Percentiles rank a stretch among this genome's conserved stretches.
These are phyloP conservation scores for Baryphthengus martii DNA, from an alignment of 2,113 vertebrate genomes.

Conservation along the genomic window DNA sequence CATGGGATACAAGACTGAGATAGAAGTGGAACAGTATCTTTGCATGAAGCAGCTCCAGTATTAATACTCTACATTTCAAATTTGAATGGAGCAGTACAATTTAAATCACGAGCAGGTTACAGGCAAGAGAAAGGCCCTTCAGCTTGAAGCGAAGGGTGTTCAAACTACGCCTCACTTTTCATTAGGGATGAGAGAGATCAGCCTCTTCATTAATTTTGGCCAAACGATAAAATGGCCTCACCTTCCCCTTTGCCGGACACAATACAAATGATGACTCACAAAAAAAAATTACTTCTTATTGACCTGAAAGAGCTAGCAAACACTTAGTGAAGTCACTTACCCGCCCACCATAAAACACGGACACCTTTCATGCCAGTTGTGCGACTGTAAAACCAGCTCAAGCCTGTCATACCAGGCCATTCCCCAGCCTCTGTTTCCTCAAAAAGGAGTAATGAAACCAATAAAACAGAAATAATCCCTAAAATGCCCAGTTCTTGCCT, in stretches of 20 bases:
- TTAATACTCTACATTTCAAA: background rate
- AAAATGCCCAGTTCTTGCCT: background rate
- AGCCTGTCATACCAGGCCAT: slow-evolving; percentile 32
- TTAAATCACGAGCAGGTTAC: background rate
- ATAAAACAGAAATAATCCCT: slow-evolving; percentile 69
- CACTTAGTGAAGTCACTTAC: slow-evolving; percentile 57
- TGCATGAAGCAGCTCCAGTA: background rate
- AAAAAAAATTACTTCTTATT: slow-evolving; percentile 46
- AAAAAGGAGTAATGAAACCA: slow-evolving; percentile 62
- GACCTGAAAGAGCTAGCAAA: slow-evolving; percentile 60
- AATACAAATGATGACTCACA: slow-evolving; percentile 52
- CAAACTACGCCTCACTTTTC: background rate
- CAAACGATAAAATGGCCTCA: slow-evolving; percentile 51
- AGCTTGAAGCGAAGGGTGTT: background rate
- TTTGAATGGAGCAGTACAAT: background rate
- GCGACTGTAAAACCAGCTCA: slow-evolving; percentile 58
- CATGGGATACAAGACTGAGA: background rate
- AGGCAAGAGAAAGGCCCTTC: background rate
- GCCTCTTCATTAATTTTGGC: background rate
- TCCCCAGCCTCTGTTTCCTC: slow-evolving; percentile 28
- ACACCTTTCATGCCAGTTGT: slow-evolving; percentile 57
- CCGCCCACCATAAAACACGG: slow-evolving; percentile 69
- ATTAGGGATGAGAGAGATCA: background rate
- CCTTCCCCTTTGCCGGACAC: slow-evolving; percentile 68
- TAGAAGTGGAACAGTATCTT: background rate